These are phyloP conservation scores for Cheumatopsyche charites DNA, from an alignment of 1,140 invertebrate species.

Conservation along the genomic window DNA sequence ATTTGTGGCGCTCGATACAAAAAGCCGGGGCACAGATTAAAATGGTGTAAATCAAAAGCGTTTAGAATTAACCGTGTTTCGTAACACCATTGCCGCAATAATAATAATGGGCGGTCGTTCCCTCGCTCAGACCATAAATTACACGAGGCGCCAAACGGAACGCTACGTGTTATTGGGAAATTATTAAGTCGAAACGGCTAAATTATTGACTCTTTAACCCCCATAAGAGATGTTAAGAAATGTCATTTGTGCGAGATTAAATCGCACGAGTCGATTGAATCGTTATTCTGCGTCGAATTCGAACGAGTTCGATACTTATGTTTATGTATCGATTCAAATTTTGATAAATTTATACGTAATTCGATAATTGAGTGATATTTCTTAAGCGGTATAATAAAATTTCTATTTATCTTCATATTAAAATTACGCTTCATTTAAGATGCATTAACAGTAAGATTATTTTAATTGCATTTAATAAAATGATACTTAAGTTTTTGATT, in stretches of 20 bases:
- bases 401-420: neutral
- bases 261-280: too few relatives aligned
- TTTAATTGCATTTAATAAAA: too few relatives aligned
- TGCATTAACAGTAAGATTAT: neutral
- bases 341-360: too few relatives aligned
- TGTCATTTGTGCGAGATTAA: too few relatives aligned
- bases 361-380: too few relatives aligned
- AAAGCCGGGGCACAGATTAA: conserved; percentile 15
- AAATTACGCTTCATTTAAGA: neutral
- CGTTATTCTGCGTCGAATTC: too few relatives aligned
- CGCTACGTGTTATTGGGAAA: conserved; percentile 23
- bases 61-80: conserved; percentile 27
- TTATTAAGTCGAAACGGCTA: conserved; percentile 33
- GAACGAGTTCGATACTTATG: too few relatives aligned
- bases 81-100: too few relatives aligned
- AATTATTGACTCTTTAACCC: conserved; percentile 37
- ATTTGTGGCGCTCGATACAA: neutral
- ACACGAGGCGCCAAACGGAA: conserved; percentile 19
- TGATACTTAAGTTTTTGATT: too few relatives aligned
- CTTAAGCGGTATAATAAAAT: too few relatives aligned
- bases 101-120: conserved; percentile 26
- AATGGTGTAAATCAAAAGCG: conserved; percentile 36
- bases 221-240: too few relatives aligned
- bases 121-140: conserved; percentile 37
- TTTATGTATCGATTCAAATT: too few relatives aligned